Evolutionary conservation across 2,113 vertebrate genomes (phyloP).

Genomic region (Petrocephalus zakoni): DNA sequence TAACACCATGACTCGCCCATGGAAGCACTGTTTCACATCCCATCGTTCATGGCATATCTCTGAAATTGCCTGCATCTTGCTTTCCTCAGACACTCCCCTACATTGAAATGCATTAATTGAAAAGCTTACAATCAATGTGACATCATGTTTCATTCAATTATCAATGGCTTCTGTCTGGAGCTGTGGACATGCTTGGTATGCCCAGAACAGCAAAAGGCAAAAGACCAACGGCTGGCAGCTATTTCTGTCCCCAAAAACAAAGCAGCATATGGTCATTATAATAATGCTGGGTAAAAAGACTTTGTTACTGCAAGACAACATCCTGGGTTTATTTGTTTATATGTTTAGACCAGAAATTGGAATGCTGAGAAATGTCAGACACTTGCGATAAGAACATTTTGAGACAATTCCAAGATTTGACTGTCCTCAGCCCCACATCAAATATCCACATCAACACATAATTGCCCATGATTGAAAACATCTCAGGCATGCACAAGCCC

Average conservation of each 20-base stretch:
- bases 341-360: not conserved
- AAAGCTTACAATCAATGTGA: not conserved
- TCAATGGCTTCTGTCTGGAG: not conserved
- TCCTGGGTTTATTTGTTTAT: not conserved
- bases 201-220: not conserved
- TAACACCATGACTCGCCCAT: not conserved
- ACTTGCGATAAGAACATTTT: not conserved
- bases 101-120: not conserved
- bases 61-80: not conserved
- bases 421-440: not conserved
- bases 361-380: not conserved
- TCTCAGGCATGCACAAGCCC: constrained; percentile 4
- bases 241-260: not conserved
- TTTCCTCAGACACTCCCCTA: not conserved
- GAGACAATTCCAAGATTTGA: not conserved
- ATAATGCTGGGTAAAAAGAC: not conserved
- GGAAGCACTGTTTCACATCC: not conserved
- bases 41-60: not conserved
- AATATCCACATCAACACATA: not conserved
- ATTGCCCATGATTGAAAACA: not conserved
- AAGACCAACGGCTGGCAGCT: not conserved
- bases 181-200: not conserved
- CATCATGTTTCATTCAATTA: not conserved
- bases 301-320: not conserved
- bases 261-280: not conserved